These are phyloP conservation scores for Hipposideros armiger DNA, from an alignment of 2,113 vertebrate genomes.

Conservation along the genomic window DNA sequence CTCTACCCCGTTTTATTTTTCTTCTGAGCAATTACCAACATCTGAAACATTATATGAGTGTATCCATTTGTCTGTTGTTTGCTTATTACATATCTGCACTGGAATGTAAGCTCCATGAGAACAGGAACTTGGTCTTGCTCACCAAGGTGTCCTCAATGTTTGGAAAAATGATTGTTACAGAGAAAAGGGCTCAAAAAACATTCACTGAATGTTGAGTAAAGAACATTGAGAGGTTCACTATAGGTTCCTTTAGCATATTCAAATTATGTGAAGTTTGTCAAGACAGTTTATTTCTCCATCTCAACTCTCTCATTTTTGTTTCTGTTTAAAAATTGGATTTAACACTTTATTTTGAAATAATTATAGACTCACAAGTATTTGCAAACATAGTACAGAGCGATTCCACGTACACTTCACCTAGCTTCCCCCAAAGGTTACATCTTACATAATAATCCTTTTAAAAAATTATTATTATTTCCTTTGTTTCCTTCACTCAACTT, in stretches of 20 bases:
- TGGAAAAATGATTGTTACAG: background rate
- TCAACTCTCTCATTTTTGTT: slow-evolving; percentile 31
- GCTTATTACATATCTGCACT: background rate
- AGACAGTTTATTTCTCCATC: slow-evolving; percentile 28
- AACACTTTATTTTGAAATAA: slow-evolving; percentile 54
- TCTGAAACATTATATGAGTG: background rate
- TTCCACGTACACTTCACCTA: background rate
- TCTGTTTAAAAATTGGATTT: background rate
- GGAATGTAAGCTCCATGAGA: background rate
- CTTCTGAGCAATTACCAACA: background rate
- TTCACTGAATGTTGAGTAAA: background rate
- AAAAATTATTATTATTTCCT: background rate
- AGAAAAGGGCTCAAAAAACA: background rate
- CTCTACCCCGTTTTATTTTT: background rate
- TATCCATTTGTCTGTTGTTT: background rate
- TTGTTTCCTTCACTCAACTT: background rate
- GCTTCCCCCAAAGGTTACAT: background rate
- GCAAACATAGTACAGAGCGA: background rate
- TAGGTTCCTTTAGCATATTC: background rate
- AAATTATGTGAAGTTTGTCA: background rate
- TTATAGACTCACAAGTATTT: slow-evolving; percentile 30
- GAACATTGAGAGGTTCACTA: background rate
- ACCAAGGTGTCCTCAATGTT: background rate
- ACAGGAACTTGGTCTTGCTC: background rate
- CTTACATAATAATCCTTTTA: background rate